Conservation (phyloP, 1,140 invertebrate species). For the Hycleus cichorii region DNA sequence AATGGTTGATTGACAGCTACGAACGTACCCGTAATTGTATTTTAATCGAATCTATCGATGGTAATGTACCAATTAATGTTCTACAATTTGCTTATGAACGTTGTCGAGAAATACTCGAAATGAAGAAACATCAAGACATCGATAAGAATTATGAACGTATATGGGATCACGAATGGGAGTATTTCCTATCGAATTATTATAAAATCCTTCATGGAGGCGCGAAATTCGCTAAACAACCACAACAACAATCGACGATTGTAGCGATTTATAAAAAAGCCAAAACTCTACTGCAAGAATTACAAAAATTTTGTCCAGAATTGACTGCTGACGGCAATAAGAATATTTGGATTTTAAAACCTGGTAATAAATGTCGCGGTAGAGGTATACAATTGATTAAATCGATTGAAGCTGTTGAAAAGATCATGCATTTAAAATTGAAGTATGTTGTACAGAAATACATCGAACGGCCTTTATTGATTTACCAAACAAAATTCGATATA, state of each 20-base stretch:
- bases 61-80: slow-evolving; percentile 62
- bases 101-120: slow-evolving; percentile 66
- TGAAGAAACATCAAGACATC: slow-evolving; percentile 76
- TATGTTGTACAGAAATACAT: slow-evolving; percentile 95
- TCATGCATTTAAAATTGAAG: slow-evolving; percentile 52
- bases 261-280: slow-evolving; percentile 37
- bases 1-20: slow-evolving; percentile 59
- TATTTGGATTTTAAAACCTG: slow-evolving; percentile 94
- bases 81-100: slow-evolving; percentile 74
- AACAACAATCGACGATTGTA: slow-evolving; percentile 33
- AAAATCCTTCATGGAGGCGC: slow-evolving; percentile 57
- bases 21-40: slow-evolving; percentile 30
- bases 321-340: slow-evolving; percentile 77
- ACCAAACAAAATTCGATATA: slow-evolving; percentile 91
- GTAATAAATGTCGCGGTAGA: slow-evolving; percentile 83
- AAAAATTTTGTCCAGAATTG: slow-evolving; percentile 69
- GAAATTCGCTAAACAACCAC: slow-evolving; percentile 42
- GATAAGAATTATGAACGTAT: slow-evolving; percentile 62
- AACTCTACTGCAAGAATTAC: slow-evolving; percentile 47
- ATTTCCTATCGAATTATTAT: slow-evolving; percentile 72
- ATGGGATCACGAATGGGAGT: slow-evolving; percentile 80
- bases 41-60: slow-evolving; percentile 48
- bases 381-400: slow-evolving; percentile 83
- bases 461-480: slow-evolving; percentile 79
- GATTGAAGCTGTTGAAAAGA: slow-evolving; percentile 76